Evolutionary conservation across 2,888 invertebrate species (phyloP).

Genomic region (Cinara cedri): DNA sequence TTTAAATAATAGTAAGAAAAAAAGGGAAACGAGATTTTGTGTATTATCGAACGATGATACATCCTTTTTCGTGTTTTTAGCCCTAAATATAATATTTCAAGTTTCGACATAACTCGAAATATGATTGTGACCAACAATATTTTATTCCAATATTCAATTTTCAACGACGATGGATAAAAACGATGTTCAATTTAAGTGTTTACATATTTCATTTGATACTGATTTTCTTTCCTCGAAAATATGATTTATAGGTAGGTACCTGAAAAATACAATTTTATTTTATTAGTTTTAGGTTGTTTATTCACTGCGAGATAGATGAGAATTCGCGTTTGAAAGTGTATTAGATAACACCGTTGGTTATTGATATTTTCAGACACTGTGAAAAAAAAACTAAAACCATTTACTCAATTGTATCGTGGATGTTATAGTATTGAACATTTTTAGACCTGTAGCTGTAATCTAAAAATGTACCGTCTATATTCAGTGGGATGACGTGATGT

Average conservation of each 20-base stretch:
- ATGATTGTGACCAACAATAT: constrained; percentile 37
- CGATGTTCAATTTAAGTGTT: constrained; percentile 44
- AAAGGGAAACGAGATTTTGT: too few species aligned
- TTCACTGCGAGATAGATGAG: background rate
- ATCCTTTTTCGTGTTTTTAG: constrained; percentile 8
- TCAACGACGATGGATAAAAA: constrained; percentile 34
- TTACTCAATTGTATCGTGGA: too few species aligned
- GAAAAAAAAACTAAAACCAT: too few species aligned
- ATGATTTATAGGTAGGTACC: constrained; percentile 8
- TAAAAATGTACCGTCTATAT: too few species aligned
- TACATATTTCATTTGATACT: constrained; percentile 46
- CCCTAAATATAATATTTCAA: constrained; percentile 44
- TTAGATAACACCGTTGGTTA: background rate
- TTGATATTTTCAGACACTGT: background rate
- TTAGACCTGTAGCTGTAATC: too few species aligned
- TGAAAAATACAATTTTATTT: background rate
- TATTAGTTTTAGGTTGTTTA: background rate
- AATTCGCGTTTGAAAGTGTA: background rate
- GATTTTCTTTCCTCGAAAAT: constrained; percentile 25
- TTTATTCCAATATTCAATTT: constrained; percentile 50
- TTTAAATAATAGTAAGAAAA: too few species aligned
- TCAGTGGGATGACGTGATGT: too few species aligned
- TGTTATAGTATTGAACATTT: too few species aligned
- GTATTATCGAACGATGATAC: background rate
- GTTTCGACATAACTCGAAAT: constrained; percentile 27